phyloP scores from a whole-genome alignment of 1,140 invertebrate species.

The Trachymyrmex septentrionalis region DNA sequence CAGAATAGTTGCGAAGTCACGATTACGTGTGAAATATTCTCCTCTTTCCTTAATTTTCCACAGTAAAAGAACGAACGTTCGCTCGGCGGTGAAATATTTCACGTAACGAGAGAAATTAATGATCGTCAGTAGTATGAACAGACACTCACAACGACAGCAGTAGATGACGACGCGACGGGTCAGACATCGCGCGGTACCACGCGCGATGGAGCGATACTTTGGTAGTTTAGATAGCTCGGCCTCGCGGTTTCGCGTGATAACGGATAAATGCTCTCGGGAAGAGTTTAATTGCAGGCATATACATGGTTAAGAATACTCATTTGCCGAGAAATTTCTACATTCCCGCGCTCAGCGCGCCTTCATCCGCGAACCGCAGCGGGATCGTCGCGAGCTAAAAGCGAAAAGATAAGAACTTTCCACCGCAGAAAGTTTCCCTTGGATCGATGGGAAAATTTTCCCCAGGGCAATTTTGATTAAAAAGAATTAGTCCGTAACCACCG shows the following conservation, averaged over 20 bases:
- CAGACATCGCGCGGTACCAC: slow-evolving; percentile 21
- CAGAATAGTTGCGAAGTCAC: not conserved
- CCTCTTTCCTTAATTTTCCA: not conserved
- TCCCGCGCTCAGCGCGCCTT: not conserved
- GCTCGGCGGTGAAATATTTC: not conserved
- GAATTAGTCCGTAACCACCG: not conserved
- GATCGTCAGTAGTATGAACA: slow-evolving; percentile 39
- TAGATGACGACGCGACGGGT: slow-evolving; percentile 40
- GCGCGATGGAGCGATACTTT: not conserved
- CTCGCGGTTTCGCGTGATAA: slow-evolving; percentile 39
- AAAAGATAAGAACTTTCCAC: not conserved
- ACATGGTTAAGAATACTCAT: slow-evolving; percentile 7
- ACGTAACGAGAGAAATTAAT: slow-evolving; percentile 5
- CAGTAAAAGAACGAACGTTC: not conserved
- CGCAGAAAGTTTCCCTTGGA: not conserved
- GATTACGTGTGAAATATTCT: not conserved
- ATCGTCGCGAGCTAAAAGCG: not conserved
- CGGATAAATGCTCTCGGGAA: slow-evolving; percentile 40
- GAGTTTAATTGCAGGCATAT: slow-evolving; percentile 50
- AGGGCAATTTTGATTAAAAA: slow-evolving; percentile 6
- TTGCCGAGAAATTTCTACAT: not conserved
- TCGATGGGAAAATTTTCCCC: not conserved
- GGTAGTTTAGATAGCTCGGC: slow-evolving; percentile 21
- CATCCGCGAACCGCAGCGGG: not conserved
- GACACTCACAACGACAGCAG: slow-evolving; percentile 9